These are phyloP conservation scores for Lasaia peninsularis DNA, from an alignment of 1,140 invertebrate species.

Conservation along the genomic window DNA sequence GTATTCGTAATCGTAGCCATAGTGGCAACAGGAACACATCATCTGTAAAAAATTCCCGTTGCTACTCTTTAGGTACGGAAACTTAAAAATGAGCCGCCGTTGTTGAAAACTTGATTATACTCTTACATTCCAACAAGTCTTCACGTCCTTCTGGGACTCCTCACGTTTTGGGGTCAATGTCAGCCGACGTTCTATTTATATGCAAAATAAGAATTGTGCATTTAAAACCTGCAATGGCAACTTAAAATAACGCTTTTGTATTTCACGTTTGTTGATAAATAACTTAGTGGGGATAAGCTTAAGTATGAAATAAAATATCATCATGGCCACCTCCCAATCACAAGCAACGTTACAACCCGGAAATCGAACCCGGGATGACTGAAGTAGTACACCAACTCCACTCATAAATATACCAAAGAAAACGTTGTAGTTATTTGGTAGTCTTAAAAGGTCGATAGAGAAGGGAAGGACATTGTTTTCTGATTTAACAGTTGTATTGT, in stretches of 20 bases:
- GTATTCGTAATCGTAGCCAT: too few species aligned
- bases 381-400: too few species aligned
- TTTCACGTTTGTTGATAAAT: not conserved
- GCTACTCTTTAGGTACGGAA: constrained; percentile 31
- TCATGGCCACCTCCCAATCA: too few species aligned
- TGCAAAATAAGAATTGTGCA: constrained; percentile 32
- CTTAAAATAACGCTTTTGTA: constrained; percentile 6
- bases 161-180: constrained; percentile 41
- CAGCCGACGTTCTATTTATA: constrained; percentile 28
- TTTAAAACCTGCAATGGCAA: constrained; percentile 18
- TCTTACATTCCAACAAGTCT: constrained; percentile 33
- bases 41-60: too few species aligned
- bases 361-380: too few species aligned
- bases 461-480: too few species aligned
- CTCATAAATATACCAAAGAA: too few species aligned
- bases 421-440: too few species aligned
- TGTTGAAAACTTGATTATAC: constrained; percentile 34
- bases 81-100: constrained; percentile 33
- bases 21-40: too few species aligned
- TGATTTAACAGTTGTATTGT: too few species aligned
- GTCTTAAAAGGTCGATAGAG: too few species aligned
- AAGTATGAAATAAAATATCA: not conserved
- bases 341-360: too few species aligned
- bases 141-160: constrained; percentile 28
- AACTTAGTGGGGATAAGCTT: not conserved